Conservation (phyloP, 2,113 vertebrate species). For the Prolemur simus region DNA sequence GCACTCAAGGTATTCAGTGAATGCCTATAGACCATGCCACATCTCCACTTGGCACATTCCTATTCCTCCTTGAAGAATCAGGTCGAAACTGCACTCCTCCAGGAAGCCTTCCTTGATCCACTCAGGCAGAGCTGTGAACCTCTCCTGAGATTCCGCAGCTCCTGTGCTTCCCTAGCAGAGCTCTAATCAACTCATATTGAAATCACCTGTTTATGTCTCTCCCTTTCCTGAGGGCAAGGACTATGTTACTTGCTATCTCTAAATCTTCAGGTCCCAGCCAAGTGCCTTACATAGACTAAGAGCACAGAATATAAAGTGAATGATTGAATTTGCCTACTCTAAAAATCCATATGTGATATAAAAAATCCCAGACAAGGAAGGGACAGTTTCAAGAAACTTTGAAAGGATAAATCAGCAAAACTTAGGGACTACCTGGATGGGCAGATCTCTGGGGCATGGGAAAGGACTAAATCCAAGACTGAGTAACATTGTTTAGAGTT, state of each 20-base stretch:
- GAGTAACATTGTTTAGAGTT: background rate
- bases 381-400: constrained; percentile 3
- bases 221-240: background rate
- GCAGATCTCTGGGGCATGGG: background rate
- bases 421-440: background rate
- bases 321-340: background rate
- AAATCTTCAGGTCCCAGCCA: background rate
- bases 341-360: background rate
- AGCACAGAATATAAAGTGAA: background rate
- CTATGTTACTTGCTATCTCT: background rate
- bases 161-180: background rate
- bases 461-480: background rate
- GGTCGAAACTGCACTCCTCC: background rate
- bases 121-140: background rate
- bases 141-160: background rate
- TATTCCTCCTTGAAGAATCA: background rate
- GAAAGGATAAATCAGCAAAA: constrained; percentile 34
- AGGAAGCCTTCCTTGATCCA: background rate
- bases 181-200: background rate
- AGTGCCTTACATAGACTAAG: background rate
- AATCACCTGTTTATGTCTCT: background rate
- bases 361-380: background rate
- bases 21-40: background rate
- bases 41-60: background rate
- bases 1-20: background rate